Evolutionary conservation across 37 sponge, comb jelly and placozoan species (phyloP).

Genomic region (Lycopodina hypogea): DNA sequence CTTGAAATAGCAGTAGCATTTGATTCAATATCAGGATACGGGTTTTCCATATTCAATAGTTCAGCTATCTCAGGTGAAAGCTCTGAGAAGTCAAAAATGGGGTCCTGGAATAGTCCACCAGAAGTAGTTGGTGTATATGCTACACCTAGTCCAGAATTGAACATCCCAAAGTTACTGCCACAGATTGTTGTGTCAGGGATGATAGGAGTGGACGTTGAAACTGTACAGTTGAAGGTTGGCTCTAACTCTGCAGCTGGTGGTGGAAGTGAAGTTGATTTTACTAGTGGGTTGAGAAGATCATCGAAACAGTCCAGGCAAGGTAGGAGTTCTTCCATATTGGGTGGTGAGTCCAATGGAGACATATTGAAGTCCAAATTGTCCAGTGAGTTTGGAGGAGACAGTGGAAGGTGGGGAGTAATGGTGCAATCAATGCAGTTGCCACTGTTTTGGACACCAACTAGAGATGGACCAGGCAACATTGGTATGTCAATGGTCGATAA

Average conservation of each 20-base stretch:
- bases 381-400: constrained; percentile 51
- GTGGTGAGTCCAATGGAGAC: constrained; percentile 43
- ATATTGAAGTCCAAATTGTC: constrained; percentile 36
- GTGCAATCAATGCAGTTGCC: constrained; percentile 4
- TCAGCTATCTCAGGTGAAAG: constrained; percentile 54
- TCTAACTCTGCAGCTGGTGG: not conserved
- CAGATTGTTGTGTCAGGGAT: constrained; percentile 10
- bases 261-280: not conserved
- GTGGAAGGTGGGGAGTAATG: constrained; percentile 29
- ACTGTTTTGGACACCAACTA: not conserved
- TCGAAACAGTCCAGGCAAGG: constrained; percentile 55
- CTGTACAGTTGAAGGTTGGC: constrained; percentile 16
- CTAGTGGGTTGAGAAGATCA: constrained; percentile 46
- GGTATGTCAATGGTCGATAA: not conserved
- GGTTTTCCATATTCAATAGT: constrained; percentile 46
- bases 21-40: constrained; percentile 44
- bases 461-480: not conserved
- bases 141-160: constrained; percentile 5
- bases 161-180: constrained; percentile 2
- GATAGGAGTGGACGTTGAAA: constrained; percentile 20
- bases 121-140: not conserved
- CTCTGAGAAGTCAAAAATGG: constrained; percentile 59
- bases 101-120: not conserved
- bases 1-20: constrained; percentile 26
- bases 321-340: constrained; percentile 26